Evolutionary conservation across 2,888 invertebrate genomes (phyloP).

Genomic region (Biston betularia): DNA sequence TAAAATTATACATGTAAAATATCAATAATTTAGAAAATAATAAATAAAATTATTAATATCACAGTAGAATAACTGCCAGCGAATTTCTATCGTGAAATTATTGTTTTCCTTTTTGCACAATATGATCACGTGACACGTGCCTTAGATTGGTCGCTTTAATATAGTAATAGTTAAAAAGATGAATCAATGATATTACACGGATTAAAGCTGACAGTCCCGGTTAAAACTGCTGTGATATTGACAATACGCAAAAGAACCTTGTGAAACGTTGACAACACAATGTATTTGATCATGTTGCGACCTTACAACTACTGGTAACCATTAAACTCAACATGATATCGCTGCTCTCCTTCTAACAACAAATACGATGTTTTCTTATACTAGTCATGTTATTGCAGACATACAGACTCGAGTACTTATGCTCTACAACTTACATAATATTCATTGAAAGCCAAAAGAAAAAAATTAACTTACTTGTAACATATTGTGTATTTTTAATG

Average conservation of each 20-base stretch:
- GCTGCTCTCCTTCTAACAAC: slow-evolving; percentile 59
- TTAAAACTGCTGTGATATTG: slow-evolving; percentile 84
- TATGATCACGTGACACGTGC: neutral
- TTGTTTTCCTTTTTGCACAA: slow-evolving; percentile 8
- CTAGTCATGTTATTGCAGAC: slow-evolving; percentile 24
- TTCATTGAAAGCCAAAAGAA: slow-evolving; percentile 22
- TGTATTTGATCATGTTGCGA: slow-evolving; percentile 63
- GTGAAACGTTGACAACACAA: slow-evolving; percentile 66
- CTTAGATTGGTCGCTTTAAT: neutral
- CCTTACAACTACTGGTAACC: slow-evolving; percentile 83
- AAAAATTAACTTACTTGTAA: slow-evolving; percentile 16
- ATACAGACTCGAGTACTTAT: slow-evolving; percentile 23
- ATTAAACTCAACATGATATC: slow-evolving; percentile 63
- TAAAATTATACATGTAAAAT: slow-evolving; percentile 59
- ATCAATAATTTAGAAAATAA: slow-evolving; percentile 81
- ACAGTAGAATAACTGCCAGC: slow-evolving; percentile 84
- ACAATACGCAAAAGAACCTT: slow-evolving; percentile 62
- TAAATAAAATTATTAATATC: slow-evolving; percentile 85
- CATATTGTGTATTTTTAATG: slow-evolving; percentile 22
- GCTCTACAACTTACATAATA: slow-evolving; percentile 20
- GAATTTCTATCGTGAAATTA: slow-evolving; percentile 49
- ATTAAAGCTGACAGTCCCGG: slow-evolving; percentile 69
- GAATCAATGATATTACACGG: slow-evolving; percentile 16
- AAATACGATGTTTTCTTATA: slow-evolving; percentile 48
- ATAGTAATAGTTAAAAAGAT: neutral